Base-by-base conservation (phyloP, 2,888 invertebrate genomes). In the Vanessa cardui region DNA sequence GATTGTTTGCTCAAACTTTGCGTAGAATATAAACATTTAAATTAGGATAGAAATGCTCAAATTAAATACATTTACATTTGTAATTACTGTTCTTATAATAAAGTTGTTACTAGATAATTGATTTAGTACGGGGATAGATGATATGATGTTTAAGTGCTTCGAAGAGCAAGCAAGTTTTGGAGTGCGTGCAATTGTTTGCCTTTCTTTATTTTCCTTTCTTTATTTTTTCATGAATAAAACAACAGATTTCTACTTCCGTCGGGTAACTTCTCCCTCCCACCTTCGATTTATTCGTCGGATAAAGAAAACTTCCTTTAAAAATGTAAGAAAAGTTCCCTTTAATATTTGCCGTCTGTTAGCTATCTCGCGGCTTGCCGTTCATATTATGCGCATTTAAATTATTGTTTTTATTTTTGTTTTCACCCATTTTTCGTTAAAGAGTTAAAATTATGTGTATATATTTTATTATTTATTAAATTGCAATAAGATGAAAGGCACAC, bases 201-300 rank as follows among this genome's bases (percentile, higher is more conserved):
- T 79, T 83, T 80, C 83, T 83, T 82, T 84, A 84, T 85, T 86
- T 88, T 85, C 85, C 88, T 80, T 83, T 80, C 81, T 87, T 87
- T 85, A 83, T 89, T 89, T 90, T 88, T 90, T 89, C 88, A 92
- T 92, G 92, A 92, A 92, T 92, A 92, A 92, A 92, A 92, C 91
- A 92, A 90, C 90, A 90, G 91, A 89, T 89, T 84, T 87, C 87
- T 89, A 85, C 88, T 89, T 89, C 85, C 88, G 86, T 76, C 83
- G 86, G 79, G 82, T 84, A 87, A 88, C 79, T 89, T 89, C 85
- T 88, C 87, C 89, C 90, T 85, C 85, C 90, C 86, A 90, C 90
- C 90, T 92, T 92, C 92, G 91, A 92, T 92, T 91, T 92, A 92
- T 92, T 89, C 90, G 79, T 77, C 73, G 89, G 89, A 91, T 92